phyloP scores from a whole-genome alignment of 2,113 vertebrate genomes.

The Nycticebus coucang region DNA sequence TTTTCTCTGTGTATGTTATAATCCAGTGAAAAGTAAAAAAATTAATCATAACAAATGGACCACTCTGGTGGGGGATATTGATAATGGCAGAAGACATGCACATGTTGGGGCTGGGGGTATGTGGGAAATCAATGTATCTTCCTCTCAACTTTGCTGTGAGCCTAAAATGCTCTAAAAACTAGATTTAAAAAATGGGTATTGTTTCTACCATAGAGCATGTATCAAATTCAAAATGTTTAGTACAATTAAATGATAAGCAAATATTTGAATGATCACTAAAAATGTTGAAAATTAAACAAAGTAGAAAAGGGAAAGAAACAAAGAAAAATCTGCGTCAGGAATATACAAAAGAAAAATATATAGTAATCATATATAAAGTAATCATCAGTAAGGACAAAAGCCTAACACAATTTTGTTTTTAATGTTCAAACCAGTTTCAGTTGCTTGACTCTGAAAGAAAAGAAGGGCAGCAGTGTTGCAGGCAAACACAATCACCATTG shows the following conservation, averaged over 20 bases:
- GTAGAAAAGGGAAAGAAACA: background rate
- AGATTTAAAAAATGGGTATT: background rate
- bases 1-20: background rate
- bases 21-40: background rate
- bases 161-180: background rate
- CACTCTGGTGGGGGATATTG: background rate
- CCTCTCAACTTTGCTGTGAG: background rate
- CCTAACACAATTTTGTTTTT: conserved; percentile 6
- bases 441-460: conserved; percentile 7
- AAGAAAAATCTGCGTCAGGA: background rate
- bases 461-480: conserved; percentile 45
- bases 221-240: background rate
- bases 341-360: background rate
- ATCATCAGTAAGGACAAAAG: conserved; percentile 20
- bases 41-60: background rate
- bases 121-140: background rate
- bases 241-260: background rate
- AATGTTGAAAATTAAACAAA: background rate
- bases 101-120: background rate
- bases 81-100: too few relatives aligned
- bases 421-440: background rate
- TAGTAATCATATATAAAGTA: background rate
- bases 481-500: conserved; percentile 51
- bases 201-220: background rate
- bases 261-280: background rate